Percentiles rank a stretch among this genome's conserved stretches.
phyloP scores from a whole-genome alignment of 2,797 vertebrate genomes.

The Rhabdomys pumilio region DNA sequence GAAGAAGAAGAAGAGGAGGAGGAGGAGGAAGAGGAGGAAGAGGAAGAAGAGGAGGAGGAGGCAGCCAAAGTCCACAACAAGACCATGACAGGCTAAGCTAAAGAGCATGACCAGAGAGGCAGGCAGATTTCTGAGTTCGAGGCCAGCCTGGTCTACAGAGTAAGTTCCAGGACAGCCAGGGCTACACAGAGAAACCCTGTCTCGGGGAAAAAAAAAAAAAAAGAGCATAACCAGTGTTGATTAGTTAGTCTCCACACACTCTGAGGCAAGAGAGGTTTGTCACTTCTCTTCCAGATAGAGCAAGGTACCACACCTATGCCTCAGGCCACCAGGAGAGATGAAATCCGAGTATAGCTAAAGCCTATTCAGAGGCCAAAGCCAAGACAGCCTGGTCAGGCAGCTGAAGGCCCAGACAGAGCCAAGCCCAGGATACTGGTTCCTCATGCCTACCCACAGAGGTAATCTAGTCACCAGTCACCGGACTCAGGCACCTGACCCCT shows the following conservation, averaged over 20 bases:
- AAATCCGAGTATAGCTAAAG: background rate
- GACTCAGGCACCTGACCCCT: background rate
- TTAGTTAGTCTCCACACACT: conserved; percentile 20
- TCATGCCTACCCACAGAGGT: background rate
- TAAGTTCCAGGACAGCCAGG: too few relatives aligned
- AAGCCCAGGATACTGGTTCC: background rate
- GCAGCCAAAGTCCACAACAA: background rate
- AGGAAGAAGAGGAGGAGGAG: too few relatives aligned
- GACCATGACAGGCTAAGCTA: background rate
- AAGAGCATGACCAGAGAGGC: background rate
- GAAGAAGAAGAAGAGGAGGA: too few relatives aligned
- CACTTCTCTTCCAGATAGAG: conserved; percentile 25
- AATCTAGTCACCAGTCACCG: background rate
- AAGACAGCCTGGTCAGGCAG: background rate
- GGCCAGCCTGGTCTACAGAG: too few relatives aligned
- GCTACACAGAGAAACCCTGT: too few relatives aligned
- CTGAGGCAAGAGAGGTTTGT: conserved; percentile 27
- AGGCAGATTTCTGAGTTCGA: too few relatives aligned
- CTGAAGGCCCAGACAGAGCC: background rate
- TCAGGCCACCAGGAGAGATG: conserved; percentile 14
- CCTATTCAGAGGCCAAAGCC: background rate
- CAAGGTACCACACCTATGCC: conserved; percentile 48
- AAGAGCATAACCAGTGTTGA: background rate
- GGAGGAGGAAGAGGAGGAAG: too few relatives aligned
- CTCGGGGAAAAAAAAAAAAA: too few relatives aligned